phyloP scores from a whole-genome alignment of 1,140 invertebrate genomes.

The Achatina immaculata region DNA sequence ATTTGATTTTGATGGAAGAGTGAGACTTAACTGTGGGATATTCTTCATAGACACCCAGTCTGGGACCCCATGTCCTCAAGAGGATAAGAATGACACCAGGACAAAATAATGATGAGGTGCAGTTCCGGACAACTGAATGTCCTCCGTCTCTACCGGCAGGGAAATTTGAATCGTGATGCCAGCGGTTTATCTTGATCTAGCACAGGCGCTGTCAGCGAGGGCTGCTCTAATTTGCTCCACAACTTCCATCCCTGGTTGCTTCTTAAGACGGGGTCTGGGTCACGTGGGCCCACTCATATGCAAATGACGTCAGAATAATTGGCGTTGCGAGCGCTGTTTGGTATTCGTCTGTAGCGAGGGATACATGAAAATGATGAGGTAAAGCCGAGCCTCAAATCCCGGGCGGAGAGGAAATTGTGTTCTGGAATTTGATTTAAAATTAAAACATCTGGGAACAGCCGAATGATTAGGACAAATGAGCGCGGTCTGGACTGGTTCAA shows the following conservation, averaged over 20 bases:
- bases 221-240: slow-evolving; percentile 31
- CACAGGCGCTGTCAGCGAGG: slow-evolving; percentile 27
- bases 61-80: not conserved
- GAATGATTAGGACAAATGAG: slow-evolving; percentile 30
- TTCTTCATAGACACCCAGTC: slow-evolving; percentile 1
- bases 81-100: not conserved
- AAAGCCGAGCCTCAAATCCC: slow-evolving; percentile 10
- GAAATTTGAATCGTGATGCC: slow-evolving; percentile 35
- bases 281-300: slow-evolving; percentile 35
- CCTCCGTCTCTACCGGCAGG: not conserved
- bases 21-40: not conserved
- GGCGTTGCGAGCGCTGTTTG: slow-evolving; percentile 16
- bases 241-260: not conserved
- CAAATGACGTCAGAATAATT: slow-evolving; percentile 38
- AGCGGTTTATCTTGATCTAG: slow-evolving; percentile 37
- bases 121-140: not conserved
- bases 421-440: slow-evolving; percentile 42
- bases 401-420: slow-evolving; percentile 20
- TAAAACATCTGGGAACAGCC: slow-evolving; percentile 24
- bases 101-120: slow-evolving; percentile 12
- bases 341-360: slow-evolving; percentile 17
- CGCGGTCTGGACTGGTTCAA: slow-evolving; percentile 14
- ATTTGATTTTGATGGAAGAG: slow-evolving; percentile 31
- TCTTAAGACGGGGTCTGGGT: not conserved
- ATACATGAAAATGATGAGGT: slow-evolving; percentile 39